Percentiles rank a stretch among this genome's conserved stretches.
These are phyloP conservation scores for Columba guinea DNA, from an alignment of 2,797 vertebrate species.

Conservation along the genomic window DNA sequence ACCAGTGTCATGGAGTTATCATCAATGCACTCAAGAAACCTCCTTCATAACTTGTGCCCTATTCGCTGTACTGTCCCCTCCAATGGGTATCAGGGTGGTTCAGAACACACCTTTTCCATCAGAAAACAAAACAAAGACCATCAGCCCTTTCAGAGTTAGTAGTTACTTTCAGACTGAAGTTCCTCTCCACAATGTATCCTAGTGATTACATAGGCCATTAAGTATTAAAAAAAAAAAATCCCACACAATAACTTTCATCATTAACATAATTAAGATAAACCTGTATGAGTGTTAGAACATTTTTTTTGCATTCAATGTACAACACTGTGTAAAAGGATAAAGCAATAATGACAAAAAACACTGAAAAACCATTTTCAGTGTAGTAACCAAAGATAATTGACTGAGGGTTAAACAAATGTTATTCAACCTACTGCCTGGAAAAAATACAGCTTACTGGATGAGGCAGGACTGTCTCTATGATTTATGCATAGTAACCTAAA, in stretches of 20 bases:
- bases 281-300: neutral
- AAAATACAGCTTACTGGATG: neutral
- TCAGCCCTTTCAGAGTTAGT: neutral
- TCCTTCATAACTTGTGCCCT: neutral
- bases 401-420: neutral
- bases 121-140: neutral
- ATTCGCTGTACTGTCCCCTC: neutral
- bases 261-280: neutral
- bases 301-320: neutral
- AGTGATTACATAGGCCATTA: neutral
- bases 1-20: neutral
- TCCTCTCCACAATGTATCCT: neutral
- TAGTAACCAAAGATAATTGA: neutral
- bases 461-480: neutral
- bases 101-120: neutral
- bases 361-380: neutral
- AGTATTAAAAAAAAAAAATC: neutral
- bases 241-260: fast-evolving
- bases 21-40: neutral
- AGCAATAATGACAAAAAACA: neutral
- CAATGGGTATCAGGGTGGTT: neutral
- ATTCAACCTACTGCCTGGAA: neutral
- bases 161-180: neutral
- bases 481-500: neutral
- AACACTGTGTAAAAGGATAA: neutral